Evolutionary conservation across 2,888 invertebrate species (phyloP).

Genomic region (Apotomis betuletana): DNA sequence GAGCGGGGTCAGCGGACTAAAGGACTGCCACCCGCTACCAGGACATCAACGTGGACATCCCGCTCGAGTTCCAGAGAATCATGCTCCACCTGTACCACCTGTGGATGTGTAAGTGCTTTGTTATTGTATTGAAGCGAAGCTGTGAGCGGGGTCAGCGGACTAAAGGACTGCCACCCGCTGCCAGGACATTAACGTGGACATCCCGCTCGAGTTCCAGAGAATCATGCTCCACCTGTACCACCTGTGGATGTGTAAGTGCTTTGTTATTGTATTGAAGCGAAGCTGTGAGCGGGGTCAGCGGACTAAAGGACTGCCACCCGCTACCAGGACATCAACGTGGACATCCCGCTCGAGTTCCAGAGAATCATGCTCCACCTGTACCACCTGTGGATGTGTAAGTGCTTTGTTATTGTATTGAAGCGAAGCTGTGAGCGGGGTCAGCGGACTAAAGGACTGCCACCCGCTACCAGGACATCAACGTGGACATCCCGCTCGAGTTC

Average conservation of each 20-base stretch:
- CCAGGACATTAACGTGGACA: slow-evolving; percentile 99
- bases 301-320: slow-evolving; percentile 95
- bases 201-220: slow-evolving; percentile 97
- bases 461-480: slow-evolving; percentile 99
- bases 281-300: slow-evolving; percentile 84
- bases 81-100: slow-evolving; percentile 97
- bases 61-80: slow-evolving; percentile 97
- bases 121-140: slow-evolving; percentile 44
- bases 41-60: slow-evolving; percentile 99
- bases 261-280: not conserved
- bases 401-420: not conserved
- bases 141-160: slow-evolving; percentile 85
- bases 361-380: too few relatives aligned
- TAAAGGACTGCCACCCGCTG: slow-evolving; percentile 97
- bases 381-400: too few relatives aligned
- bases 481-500: slow-evolving; percentile 98
- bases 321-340: slow-evolving; percentile 99
- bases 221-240: slow-evolving; percentile 97
- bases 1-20: slow-evolving; percentile 85
- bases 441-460: slow-evolving; percentile 93
- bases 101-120: slow-evolving; percentile 94
- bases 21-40: slow-evolving; percentile 98
- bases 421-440: slow-evolving; percentile 82
- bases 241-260: slow-evolving; percentile 96
- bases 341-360: slow-evolving; percentile 98